Base-by-base conservation (phyloP, 2,113 vertebrate species). In the Platysternon megacephalum region DNA sequence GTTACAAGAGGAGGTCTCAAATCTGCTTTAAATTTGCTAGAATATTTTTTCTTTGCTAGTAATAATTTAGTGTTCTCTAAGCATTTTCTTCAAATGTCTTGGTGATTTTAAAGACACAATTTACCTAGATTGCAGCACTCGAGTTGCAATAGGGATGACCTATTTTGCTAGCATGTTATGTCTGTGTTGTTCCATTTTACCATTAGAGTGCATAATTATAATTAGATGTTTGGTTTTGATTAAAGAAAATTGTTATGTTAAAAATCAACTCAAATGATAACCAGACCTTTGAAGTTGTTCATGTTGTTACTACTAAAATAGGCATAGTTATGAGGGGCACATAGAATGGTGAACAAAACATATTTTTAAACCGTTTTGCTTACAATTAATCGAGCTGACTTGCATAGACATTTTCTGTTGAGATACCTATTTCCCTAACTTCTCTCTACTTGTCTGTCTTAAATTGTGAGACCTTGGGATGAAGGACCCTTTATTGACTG, bases 131-230 rank as follows among this genome's bases (percentile, higher is more conserved):
- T 74, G 39, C 55, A 80, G 19, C 17, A 91, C 61, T 46, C 26
- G 0, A 94, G 5, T 49, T 94, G 52, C 29, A 82, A 5, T 61
- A 90, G 80, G 1, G 78, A 78, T 86, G 87, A 91, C 26, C 42
- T 48, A 39, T 92, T 96, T 96, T 92, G 14, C 82, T 26, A 80
- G 16, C 3, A 3, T 86, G 55, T 89, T 90, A 53, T 87, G 21
- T 80, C 88, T 42, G 2, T 56, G 26, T 92, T 91, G 13, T 93
- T 19, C 46, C 92, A 46, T 91, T 93, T 92, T 85, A 88, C n/a
- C 5, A 3, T 79, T 90, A 88, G 87, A 93, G 52, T 92, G 10
- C n/a, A 74, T 82, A 86, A 82, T 76, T 95, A 87, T 78, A 94
- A 93, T 85, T 88, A 79, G 17, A 88, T 65, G 14, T 90, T 89